These are phyloP conservation scores for Meandrusa payeni DNA, from an alignment of 2,888 invertebrate genomes.

Conservation along the genomic window DNA sequence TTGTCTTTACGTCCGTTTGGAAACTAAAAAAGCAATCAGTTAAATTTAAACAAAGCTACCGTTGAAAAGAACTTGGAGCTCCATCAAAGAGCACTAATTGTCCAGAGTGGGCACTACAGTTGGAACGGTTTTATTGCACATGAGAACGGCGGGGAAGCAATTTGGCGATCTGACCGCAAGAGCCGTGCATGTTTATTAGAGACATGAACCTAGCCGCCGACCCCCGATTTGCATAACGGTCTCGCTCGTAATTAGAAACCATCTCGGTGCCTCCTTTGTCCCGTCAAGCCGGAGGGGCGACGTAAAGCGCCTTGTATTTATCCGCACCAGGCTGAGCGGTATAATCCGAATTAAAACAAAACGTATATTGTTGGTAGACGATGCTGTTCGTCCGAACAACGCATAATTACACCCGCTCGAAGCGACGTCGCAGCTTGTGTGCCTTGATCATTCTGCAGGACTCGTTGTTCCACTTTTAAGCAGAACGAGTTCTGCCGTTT, in stretches of 20 bases:
- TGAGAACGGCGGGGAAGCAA: constrained; percentile 61
- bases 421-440: constrained; percentile 14
- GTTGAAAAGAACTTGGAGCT: constrained; percentile 38
- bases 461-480: constrained; percentile 13
- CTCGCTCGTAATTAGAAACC: constrained; percentile 79
- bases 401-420: constrained; percentile 23
- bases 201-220: constrained; percentile 64
- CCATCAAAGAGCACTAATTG: constrained; percentile 63
- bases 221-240: constrained; percentile 77
- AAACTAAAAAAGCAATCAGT: constrained; percentile 34
- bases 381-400: constrained; percentile 1
- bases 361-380: constrained; percentile 40
- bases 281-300: constrained; percentile 60
- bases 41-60: constrained; percentile 19
- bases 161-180: constrained; percentile 73
- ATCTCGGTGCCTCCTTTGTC: constrained; percentile 75
- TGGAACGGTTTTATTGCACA: constrained; percentile 61
- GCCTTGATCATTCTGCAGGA: constrained; percentile 10
- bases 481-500: constrained; percentile 4
- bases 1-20: constrained; percentile 21
- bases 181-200: constrained; percentile 77
- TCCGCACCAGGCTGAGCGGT: constrained; percentile 52
- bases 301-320: constrained; percentile 72
- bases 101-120: constrained; percentile 53
- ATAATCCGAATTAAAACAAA: constrained; percentile 56